Base-by-base conservation (phyloP, 1,140 invertebrate species). In the Drosophila grimshawi region DNA sequence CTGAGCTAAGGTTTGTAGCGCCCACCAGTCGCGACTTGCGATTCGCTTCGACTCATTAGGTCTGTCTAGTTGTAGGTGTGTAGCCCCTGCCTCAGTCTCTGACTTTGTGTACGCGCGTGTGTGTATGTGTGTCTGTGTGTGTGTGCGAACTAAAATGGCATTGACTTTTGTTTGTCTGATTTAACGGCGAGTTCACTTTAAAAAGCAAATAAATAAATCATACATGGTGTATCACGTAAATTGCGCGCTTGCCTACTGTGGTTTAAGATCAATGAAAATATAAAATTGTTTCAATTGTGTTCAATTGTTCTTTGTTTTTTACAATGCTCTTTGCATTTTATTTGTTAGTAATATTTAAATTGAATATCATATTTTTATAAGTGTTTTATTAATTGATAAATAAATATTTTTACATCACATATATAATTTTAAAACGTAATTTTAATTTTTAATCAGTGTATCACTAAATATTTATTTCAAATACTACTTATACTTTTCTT, bases 81-180 rank as follows among this genome's bases (percentile, higher is more conserved):
- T 49, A 19, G 19, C 19, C 19, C 19, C 19, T 19, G 19, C 19
- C 19, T 19, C 19, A 19, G 60, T 65, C 27, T 39, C 41, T 43
- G 51, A 48, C 30, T 69, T 19, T 64, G 51, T 59, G 33, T 53
- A 41, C 68, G 49, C 51, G 37, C 65, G 29, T 59, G 41, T 71
- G 57, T 52, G 69, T 69, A 19, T 64, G 51, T 59, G 33, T 53
- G 46, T 73, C 45, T 56, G 37, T 69, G 19, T 63, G 41, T 71
- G 45, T 65, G 63, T 67, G 61, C 57, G 69, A 63, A 49, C 78
- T 67, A 51, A 81, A 72, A 70, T 83, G 85, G 72, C 83, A 89
- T 83, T 88, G 83, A 89, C 85, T 89, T 69, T 56, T 88, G 80
- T 75, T 89, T 88, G 60, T 72, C 76, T 78, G 66, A 61, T 59